A percentile compares a stretch with the other conserved stretches of the same genome.
Evolutionary conservation across 2,797 vertebrate genomes (phyloP).

Genomic region (Ptychobarbus kaznakovi): DNA sequence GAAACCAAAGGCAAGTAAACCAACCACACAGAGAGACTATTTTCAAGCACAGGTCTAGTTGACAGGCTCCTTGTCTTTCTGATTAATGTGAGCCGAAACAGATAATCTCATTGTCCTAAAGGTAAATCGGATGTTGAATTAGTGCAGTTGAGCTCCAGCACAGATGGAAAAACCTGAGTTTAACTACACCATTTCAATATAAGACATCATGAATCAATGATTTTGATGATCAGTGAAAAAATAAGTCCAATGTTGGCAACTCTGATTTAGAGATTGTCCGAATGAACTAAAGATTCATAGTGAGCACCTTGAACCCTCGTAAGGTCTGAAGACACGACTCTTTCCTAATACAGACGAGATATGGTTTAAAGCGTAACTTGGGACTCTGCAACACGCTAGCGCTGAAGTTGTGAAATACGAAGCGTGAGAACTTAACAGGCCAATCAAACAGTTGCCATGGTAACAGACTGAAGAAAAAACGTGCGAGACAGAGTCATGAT

Average conservation of each 20-base stretch:
- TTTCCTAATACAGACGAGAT: neutral
- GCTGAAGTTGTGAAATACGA: constrained; percentile 40
- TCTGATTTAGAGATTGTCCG: neutral
- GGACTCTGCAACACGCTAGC: constrained; percentile 2
- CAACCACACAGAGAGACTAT: constrained; percentile 13
- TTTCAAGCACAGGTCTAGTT: neutral
- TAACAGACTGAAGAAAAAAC: constrained; percentile 77
- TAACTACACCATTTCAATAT: constrained; percentile 58
- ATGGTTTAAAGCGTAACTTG: constrained; percentile 12
- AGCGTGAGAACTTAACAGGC: constrained; percentile 40
- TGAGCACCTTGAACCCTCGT: constrained; percentile 70
- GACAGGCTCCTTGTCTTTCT: neutral
- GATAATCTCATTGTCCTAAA: constrained; percentile 50
- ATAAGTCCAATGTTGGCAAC: neutral
- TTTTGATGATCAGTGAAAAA: neutral
- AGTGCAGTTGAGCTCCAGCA: constrained; percentile 64
- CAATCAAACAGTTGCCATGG: constrained; percentile 74
- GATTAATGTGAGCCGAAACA: neutral
- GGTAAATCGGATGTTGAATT: constrained; percentile 47
- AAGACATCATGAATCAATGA: neutral
- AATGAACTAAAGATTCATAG: constrained; percentile 48
- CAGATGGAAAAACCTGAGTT: constrained; percentile 73
- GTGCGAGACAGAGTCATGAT: constrained; percentile 67
- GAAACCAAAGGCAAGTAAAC: constrained; percentile 37
- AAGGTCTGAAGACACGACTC: constrained; percentile 26